phyloP scores from a whole-genome alignment of 2,888 invertebrate genomes.

The Drosophila subquinaria region DNA sequence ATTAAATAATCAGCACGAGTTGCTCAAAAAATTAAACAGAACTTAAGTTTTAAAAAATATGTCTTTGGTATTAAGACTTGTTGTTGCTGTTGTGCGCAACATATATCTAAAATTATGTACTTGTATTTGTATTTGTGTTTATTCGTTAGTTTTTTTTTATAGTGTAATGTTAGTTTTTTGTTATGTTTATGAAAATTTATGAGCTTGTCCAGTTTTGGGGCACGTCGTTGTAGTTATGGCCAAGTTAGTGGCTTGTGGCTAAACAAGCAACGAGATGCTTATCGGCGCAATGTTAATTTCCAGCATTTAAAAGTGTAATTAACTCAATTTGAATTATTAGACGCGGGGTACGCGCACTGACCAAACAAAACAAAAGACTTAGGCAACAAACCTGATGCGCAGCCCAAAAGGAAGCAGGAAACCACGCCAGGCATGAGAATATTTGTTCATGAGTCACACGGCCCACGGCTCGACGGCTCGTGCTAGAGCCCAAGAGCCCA shows the following conservation, averaged over 20 bases:
- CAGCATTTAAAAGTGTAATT: constrained; percentile 79
- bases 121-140: constrained; percentile 24
- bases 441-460: constrained; percentile 69
- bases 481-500: constrained; percentile 44
- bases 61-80: constrained; percentile 3
- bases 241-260: constrained; percentile 60
- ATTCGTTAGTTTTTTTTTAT: constrained; percentile 35
- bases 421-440: constrained; percentile 65
- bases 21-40: constrained; percentile 61
- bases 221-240: constrained; percentile 57
- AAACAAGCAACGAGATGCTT: constrained; percentile 65
- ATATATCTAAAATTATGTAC: constrained; percentile 50
- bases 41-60: constrained; percentile 33
- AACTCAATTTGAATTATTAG: constrained; percentile 75
- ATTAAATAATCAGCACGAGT: constrained; percentile 77
- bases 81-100: constrained; percentile 24
- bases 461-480: constrained; percentile 63
- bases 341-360: constrained; percentile 9
- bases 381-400: constrained; percentile 70
- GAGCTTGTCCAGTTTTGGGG: constrained; percentile 66
- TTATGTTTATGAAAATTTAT: constrained; percentile 76
- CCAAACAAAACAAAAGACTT: constrained; percentile 81
- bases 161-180: constrained; percentile 48
- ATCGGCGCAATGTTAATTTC: constrained; percentile 76
- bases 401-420: constrained; percentile 74